Base-by-base conservation (phyloP, 2,888 invertebrate species). In the Eupithecia inturbata region DNA sequence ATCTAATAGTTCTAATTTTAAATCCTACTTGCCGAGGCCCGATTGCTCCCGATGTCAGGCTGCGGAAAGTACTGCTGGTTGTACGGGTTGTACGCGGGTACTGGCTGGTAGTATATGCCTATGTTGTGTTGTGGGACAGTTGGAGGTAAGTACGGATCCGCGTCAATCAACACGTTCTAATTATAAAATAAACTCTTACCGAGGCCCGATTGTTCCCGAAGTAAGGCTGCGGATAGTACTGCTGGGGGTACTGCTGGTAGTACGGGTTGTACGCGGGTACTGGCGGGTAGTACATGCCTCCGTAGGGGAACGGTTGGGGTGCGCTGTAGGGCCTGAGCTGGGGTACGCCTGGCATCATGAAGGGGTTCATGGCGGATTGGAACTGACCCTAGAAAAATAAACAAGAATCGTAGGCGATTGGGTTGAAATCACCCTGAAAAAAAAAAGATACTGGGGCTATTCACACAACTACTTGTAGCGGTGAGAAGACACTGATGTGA, bases 21-120 rank as follows among this genome's bases (percentile, higher is more conserved):
- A 31, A 31, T 31, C 10, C 36, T 36, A 36, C 95, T 94, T 84
- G 96, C 96, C 85, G 95, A 95, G 89, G 95, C 95, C 81, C 95
- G 91, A 77, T 89, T 95, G 26, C 88, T 89, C 1, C 88, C 92
- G 75, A 91, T 88, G 88, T 82, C 95, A 0, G 87, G 95, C 79
- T 87, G 95, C 72, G 92, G 92, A 78, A 92, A 95, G 78, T 84
- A 88, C 19, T 78, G 92, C 66, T 91, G 89, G 68, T 89, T 88
- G 85, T 92, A 94, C 0, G 94, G 94, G 82, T 94, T 94, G 87
- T 91, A 93, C 10, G 78, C 78, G 45, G 57, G 86, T 88, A 19
- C 87, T 85, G 3, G 86, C 89, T 3, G 91, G 93, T 84, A 93
- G 85, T 89, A 93, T 80, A 93, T 79, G 10, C 88, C 82, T 72